Evolutionary conservation across 2,888 invertebrate species (phyloP).

Genomic region (Platypus cylindrus): DNA sequence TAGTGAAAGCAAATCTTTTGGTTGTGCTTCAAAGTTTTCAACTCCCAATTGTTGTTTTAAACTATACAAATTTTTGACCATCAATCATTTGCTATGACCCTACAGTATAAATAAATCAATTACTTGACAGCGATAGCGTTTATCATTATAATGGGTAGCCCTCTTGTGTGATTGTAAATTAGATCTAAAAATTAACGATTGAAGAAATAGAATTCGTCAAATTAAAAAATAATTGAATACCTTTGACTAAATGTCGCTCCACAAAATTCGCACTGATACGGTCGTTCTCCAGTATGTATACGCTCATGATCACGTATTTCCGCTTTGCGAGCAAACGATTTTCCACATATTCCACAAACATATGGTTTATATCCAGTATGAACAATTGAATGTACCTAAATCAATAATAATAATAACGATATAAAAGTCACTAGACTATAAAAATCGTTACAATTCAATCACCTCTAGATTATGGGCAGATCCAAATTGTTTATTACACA

Average conservation of each 20-base stretch:
- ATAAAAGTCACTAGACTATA: not conserved
- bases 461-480: slow-evolving; percentile 53
- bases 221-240: not conserved
- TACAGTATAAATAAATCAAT: too few relatives aligned
- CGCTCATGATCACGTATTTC: slow-evolving; percentile 72
- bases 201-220: not conserved
- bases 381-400: slow-evolving; percentile 58
- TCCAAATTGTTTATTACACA: slow-evolving; percentile 66
- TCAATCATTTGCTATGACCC: too few relatives aligned
- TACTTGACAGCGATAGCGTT: slow-evolving; percentile 51
- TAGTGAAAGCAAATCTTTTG: too few relatives aligned
- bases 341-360: slow-evolving; percentile 56
- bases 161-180: slow-evolving; percentile 71
- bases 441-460: not conserved
- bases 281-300: slow-evolving; percentile 70
- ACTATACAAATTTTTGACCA: too few relatives aligned
- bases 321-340: slow-evolving; percentile 61
- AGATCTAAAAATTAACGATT: slow-evolving; percentile 29
- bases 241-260: slow-evolving; percentile 69
- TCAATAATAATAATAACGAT: too few relatives aligned
- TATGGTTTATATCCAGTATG: slow-evolving; percentile 64
- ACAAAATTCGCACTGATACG: slow-evolving; percentile 67
- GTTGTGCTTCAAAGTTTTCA: too few relatives aligned
- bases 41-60: too few relatives aligned
- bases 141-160: slow-evolving; percentile 66